Conservation (phyloP, 2,797 vertebrate genomes). For the Gymnopithys bicolor region DNA sequence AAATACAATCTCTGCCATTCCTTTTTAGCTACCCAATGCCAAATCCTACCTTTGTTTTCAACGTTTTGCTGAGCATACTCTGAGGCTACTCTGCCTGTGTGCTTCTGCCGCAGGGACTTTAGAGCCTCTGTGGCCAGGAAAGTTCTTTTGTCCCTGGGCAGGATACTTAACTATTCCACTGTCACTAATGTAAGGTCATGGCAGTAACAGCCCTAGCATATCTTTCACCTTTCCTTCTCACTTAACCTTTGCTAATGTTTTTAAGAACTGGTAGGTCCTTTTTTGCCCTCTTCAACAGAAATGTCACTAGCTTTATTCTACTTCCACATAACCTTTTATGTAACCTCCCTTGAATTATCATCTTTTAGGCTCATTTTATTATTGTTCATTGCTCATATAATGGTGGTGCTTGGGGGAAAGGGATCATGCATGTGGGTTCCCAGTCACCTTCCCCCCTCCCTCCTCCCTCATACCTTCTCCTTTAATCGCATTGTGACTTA, state of each 20-base stretch:
- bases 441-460: neutral
- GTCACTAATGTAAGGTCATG: neutral
- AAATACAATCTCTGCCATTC: neutral
- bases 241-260: neutral
- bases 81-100: neutral
- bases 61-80: neutral
- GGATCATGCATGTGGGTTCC: neutral
- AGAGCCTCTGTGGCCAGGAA: neutral
- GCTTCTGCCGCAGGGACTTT: neutral
- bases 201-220: neutral
- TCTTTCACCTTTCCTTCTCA: neutral
- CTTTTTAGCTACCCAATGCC: neutral
- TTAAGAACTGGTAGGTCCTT: neutral
- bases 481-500: neutral
- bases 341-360: neutral
- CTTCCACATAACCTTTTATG: neutral
- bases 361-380: neutral
- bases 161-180: neutral
- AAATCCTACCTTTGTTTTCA: conserved; percentile 16
- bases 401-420: neutral
- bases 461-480: neutral
- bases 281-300: neutral
- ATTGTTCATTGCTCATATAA: neutral
- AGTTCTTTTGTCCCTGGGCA: neutral
- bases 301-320: neutral